A percentile compares a stretch with the other conserved stretches of the same genome.
Conservation (phyloP, 1,140 invertebrate genomes). For the Drosophila paulistorum region DNA sequence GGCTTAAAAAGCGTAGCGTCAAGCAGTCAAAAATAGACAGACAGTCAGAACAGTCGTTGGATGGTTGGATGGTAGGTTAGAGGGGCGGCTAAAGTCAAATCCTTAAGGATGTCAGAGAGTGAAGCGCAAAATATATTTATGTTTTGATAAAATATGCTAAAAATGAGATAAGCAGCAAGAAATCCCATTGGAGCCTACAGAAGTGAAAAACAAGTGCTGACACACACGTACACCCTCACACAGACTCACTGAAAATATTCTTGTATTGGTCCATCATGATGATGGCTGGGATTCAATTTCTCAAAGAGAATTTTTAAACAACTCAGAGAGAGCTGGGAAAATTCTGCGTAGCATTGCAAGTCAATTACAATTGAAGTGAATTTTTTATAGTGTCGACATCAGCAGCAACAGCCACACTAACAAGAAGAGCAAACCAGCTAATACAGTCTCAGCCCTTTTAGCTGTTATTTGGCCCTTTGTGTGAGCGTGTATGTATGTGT, state of each 20-base stretch:
- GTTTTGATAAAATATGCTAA: constrained; percentile 79
- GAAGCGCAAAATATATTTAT: constrained; percentile 54
- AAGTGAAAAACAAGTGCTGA: constrained; percentile 15
- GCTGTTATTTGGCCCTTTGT: background rate
- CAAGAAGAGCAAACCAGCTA: constrained; percentile 4
- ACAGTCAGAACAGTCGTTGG: background rate
- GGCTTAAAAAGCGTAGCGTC: constrained; percentile 58
- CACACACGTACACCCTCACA: constrained; percentile 13
- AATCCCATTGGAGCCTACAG: constrained; percentile 70
- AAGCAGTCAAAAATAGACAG: constrained; percentile 23
- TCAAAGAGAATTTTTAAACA: constrained; percentile 75
- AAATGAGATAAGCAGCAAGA: constrained; percentile 75
- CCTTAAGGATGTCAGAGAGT: constrained; percentile 40
- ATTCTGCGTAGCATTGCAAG: constrained; percentile 54
- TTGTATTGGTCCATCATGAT: background rate
- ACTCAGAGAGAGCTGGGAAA: constrained; percentile 31
- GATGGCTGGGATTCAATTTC: constrained; percentile 65
- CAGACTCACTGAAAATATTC: constrained; percentile 36
- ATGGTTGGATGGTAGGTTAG: too few relatives aligned
- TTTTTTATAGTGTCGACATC: constrained; percentile 55
- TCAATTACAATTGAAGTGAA: constrained; percentile 73
- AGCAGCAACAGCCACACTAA: constrained; percentile 20
- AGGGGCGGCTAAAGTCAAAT: constrained; percentile 23
- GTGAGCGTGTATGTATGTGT: background rate
- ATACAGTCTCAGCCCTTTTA: constrained; percentile 47